Evolutionary conservation across 2,113 vertebrate genomes (phyloP), one percentile per base, ranked within the genome.

Genomic region (Peromyscus californicus): DNA sequence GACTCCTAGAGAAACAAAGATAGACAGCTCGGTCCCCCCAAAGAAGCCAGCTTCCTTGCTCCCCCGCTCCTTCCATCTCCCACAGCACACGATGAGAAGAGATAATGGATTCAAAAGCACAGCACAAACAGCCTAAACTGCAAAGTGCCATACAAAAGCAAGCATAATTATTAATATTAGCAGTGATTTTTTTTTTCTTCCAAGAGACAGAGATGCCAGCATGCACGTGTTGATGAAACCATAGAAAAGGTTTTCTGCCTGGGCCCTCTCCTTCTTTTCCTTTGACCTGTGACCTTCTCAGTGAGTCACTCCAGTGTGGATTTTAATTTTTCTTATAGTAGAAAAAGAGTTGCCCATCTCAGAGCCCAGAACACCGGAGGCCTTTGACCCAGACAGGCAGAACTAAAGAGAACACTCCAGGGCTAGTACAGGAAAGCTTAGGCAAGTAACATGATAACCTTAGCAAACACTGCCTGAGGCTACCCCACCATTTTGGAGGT

Each of bases 31-130:
- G 42, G 11, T 54, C 54, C 85, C 72, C 78, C 72, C 67, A 13
- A 42, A 83, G 83, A 61, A 16, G 54, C 31, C 78, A 72, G 48
- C 42, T n/a, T 39, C n/a, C 2, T 8, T 21, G 65, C 8, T 65
- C 86, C 33, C 45, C 75, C 36, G 33, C 59, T 31, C 89, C 70
- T 75, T 16, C 85, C 33, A 0, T 63, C 74, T 94, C 80, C 79
- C 87, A 75, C 51, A 59, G 57, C 63, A 42, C 22, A 76, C 0
- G 0, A 69, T 0, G 54, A 96, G 93, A 85, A 42, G 86, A 94
- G 89, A 95, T 54, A 95, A 92, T 72, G 90, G 84, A 92, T 90
- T 90, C 85, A 48, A 92, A 94, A 89, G 97, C 93, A 90, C 67
- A 1, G 10, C 5, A 4, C 36, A 29, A 78, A 67, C 89, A 29